Base-by-base conservation (phyloP, 2,888 invertebrate genomes). In the Hypselothyrea guttata region DNA sequence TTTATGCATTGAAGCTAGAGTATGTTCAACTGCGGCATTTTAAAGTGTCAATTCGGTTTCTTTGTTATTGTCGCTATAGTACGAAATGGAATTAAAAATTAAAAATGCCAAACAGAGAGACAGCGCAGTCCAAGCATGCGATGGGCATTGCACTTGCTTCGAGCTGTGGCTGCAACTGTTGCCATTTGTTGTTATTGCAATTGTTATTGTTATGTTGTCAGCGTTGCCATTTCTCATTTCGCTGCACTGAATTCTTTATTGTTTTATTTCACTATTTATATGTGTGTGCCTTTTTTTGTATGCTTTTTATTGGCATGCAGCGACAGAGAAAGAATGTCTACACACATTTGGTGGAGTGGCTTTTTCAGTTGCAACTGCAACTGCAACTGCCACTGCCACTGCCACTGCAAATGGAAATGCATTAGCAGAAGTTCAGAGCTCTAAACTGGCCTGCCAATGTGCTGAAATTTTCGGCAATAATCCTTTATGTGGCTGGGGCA, bases 1-100 rank as follows among this genome's bases (percentile, higher is more conserved):
- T 4, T 22, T 22, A 22, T 22, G 22, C 2, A 22, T 22, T 22
- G 5, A 22, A 22, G 22, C 5, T 4, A 22, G 22, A 22, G 22
- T 22, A 22, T 22, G 22, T 22, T 4, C 5, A 5, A 5, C 22
- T 2, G 2, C 22, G 22, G 22, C 22, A 22, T 5, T 22, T 22
- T 22, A 5, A 22, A 22, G 22, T 22, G 22, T 4, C 3, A 22
- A 22, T 22, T 22, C n/a, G n/a, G 22, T 5, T 22, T 22, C 22
- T 22, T 22, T 5, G 2, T 5, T 2, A 4, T 22, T 22, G 22
- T 4, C 59, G 44, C 61, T 48, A 65, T 59, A 55, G 54, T 66
- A 75, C 70, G 58, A 70, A 75, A 75, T 81, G 65, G 77, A 81
- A 81, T 81, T 81, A 81, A 81, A 82, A 81, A 81, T 81, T 81